phyloP scores from a whole-genome alignment of 2,113 vertebrate species.

The Mustelus asterias region DNA sequence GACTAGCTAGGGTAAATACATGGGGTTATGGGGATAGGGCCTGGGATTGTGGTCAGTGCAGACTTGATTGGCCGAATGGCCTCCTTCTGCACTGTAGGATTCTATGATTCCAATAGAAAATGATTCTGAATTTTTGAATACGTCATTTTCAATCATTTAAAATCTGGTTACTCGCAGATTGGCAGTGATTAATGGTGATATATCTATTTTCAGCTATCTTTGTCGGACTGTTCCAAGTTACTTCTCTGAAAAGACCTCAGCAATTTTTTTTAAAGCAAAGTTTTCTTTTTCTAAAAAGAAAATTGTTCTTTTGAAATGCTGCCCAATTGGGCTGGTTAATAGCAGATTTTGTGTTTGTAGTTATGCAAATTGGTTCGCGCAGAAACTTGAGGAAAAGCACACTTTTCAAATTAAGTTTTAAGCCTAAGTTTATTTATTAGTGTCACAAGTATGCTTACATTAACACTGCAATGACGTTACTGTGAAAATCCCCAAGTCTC shows the following conservation, averaged over 20 bases:
- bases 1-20: too few species aligned
- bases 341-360: neutral
- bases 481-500: too few species aligned
- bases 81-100: too few species aligned
- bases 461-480: too few species aligned
- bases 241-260: neutral
- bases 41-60: too few species aligned
- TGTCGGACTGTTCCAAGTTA: neutral
- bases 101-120: neutral
- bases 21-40: too few species aligned
- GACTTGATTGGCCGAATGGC: too few species aligned
- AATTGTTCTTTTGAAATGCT: neutral
- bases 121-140: neutral
- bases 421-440: too few species aligned
- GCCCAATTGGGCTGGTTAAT: neutral
- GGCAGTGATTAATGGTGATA: neutral
- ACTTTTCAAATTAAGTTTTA: neutral
- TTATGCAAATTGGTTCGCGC: neutral
- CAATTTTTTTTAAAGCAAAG: neutral
- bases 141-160: neutral
- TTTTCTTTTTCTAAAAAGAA: neutral
- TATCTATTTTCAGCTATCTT: neutral
- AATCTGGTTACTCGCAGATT: neutral
- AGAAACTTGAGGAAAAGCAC: neutral
- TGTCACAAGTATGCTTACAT: too few species aligned